Evolutionary conservation across 2,888 invertebrate species (phyloP).

Genomic region (Nebria salina): DNA sequence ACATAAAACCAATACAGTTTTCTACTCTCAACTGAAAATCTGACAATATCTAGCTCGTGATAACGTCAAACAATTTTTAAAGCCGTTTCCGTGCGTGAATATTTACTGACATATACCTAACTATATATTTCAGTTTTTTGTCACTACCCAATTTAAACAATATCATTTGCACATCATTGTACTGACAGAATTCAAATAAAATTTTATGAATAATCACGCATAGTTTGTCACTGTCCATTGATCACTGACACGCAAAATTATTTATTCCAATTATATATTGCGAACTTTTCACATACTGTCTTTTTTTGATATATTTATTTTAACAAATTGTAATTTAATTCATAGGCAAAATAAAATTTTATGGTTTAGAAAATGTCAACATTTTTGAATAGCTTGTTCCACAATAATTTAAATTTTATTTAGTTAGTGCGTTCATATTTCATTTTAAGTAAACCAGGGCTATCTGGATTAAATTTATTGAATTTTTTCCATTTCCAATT

Average conservation of each 20-base stretch:
- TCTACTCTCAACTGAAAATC: conserved; percentile 12
- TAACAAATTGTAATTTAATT: too few relatives aligned
- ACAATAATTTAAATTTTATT: too few relatives aligned
- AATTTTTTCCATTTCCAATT: not conserved
- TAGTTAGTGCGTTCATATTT: too few relatives aligned
- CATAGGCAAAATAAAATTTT: too few relatives aligned
- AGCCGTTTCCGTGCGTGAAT: conserved; percentile 35
- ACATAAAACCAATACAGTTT: conserved; percentile 37
- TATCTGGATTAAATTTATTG: too few relatives aligned
- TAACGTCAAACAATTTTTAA: conserved; percentile 42
- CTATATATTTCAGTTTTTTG: not conserved
- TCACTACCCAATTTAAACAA: too few relatives aligned
- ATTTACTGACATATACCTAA: conserved; percentile 7
- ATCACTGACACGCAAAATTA: not conserved
- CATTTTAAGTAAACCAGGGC: too few relatives aligned
- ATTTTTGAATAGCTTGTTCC: too few relatives aligned
- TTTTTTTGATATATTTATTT: too few relatives aligned
- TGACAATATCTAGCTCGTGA: conserved; percentile 37
- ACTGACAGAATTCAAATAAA: not conserved
- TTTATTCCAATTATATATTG: not conserved
- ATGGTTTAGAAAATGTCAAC: too few relatives aligned
- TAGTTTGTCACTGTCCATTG: not conserved
- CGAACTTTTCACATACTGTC: not conserved
- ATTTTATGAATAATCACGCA: not conserved
- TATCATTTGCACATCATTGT: not conserved